A percentile compares a stretch with the other conserved stretches of the same genome.
These are phyloP conservation scores for Conomelus anceps DNA, from an alignment of 2,888 invertebrate species.

Conservation along the genomic window DNA sequence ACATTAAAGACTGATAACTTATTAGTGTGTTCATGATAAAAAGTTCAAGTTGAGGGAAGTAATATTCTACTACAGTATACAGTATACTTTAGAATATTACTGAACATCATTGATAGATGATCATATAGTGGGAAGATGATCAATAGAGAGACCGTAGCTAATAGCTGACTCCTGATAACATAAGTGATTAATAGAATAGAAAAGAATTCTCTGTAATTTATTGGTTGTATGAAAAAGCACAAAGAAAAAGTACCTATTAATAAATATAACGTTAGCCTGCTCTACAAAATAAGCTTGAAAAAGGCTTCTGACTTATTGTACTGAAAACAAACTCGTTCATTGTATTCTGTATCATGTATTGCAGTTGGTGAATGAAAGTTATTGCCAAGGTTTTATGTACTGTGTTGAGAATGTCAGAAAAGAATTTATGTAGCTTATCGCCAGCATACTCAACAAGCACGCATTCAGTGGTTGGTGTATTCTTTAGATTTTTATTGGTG, in stretches of 20 bases:
- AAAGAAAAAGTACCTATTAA: background rate
- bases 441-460: background rate
- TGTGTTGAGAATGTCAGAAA: background rate
- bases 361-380: background rate
- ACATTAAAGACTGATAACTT: too few species aligned
- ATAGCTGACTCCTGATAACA: too few species aligned
- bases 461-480: background rate
- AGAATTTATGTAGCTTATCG: background rate
- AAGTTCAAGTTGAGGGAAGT: too few species aligned
- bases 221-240: background rate
- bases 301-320: background rate
- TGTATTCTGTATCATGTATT: background rate
- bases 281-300: background rate
- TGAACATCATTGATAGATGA: too few species aligned
- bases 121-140: too few species aligned
- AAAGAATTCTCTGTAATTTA: background rate
- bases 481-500: background rate
- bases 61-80: too few species aligned
- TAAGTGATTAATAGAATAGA: background rate
- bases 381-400: background rate
- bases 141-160: too few species aligned
- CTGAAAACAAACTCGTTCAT: background rate
- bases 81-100: too few species aligned
- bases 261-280: too few species aligned
- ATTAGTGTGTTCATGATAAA: too few species aligned